A percentile compares a stretch with the other conserved stretches of the same genome.
These are phyloP conservation scores for Atrina japonica DNA, from an alignment of 2,888 invertebrate species.

Conservation along the genomic window DNA sequence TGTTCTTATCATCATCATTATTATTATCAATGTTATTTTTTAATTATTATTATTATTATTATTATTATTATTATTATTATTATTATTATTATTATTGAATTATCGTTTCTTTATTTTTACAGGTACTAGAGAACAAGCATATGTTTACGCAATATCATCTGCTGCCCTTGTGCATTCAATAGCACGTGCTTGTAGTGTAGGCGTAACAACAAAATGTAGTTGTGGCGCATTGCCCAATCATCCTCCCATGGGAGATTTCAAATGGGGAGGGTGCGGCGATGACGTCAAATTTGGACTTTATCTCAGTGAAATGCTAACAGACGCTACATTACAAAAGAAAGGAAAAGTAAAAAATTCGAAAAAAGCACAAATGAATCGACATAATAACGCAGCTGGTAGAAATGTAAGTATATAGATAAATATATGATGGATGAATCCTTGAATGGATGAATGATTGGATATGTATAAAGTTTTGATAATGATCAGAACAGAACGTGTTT, in stretches of 20 bases:
- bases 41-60: too few relatives aligned
- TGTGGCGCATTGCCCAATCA: slow-evolving; percentile 89
- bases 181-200: slow-evolving; percentile 89
- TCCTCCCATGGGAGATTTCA: slow-evolving; percentile 87
- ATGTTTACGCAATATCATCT: slow-evolving; percentile 91
- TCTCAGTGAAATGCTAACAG: slow-evolving; percentile 79
- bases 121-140: slow-evolving; percentile 93
- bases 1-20: too few relatives aligned
- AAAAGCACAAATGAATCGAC: slow-evolving; percentile 87
- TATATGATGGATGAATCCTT: too few relatives aligned
- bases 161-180: slow-evolving; percentile 89
- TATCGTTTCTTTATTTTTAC: slow-evolving; percentile 48
- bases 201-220: slow-evolving; percentile 88
- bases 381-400: slow-evolving; percentile 89
- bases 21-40: too few relatives aligned
- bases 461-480: too few relatives aligned
- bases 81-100: not conserved
- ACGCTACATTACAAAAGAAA: slow-evolving; percentile 62
- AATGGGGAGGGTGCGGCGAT: slow-evolving; percentile 94
- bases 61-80: too few relatives aligned
- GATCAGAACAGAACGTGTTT: too few relatives aligned
- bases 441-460: too few relatives aligned
- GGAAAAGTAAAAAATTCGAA: slow-evolving; percentile 64
- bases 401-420: slow-evolving; percentile 83
- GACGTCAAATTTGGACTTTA: slow-evolving; percentile 82